A percentile compares a stretch with the other conserved stretches of the same genome.
phyloP scores from a whole-genome alignment of 2,888 invertebrate species.

The Leptura quadrifasciata region DNA sequence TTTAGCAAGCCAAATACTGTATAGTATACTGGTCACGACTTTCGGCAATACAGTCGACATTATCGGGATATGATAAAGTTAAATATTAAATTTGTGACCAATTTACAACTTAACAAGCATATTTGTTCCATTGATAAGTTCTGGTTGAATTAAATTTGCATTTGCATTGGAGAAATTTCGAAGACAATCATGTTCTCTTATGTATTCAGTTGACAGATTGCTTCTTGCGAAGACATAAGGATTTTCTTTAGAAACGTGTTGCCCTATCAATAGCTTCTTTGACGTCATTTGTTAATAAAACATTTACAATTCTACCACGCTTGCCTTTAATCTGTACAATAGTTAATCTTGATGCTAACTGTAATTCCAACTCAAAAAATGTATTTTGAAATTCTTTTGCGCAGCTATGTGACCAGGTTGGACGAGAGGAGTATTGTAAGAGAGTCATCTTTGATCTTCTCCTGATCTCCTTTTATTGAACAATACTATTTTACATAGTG shows the following conservation, averaged over 20 bases:
- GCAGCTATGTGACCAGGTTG: constrained; percentile 40
- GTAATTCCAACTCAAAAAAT: constrained; percentile 38
- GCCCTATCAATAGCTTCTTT: constrained; percentile 23
- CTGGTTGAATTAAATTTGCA: constrained; percentile 47
- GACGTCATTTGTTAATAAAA: constrained; percentile 39
- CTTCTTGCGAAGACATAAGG: constrained; percentile 50
- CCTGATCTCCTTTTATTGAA: constrained; percentile 51
- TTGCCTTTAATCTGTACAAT: constrained; percentile 32
- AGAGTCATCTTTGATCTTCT: constrained; percentile 47
- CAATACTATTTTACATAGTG: constrained; percentile 41
- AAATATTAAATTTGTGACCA: too few species aligned
- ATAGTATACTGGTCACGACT: too few species aligned
- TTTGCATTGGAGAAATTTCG: constrained; percentile 44
- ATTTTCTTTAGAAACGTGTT: constrained; percentile 39
- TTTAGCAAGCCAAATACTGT: too few species aligned
- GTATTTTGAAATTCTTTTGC: constrained; percentile 36
- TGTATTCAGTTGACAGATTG: constrained; percentile 22
- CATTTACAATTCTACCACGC: constrained; percentile 39
- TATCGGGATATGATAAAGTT: too few species aligned
- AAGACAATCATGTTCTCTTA: constrained; percentile 51
- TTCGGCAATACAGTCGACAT: too few species aligned
- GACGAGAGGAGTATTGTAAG: constrained; percentile 39
- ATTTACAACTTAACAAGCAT: too few species aligned
- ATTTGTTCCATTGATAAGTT: constrained; percentile 57
- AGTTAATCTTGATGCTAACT: constrained; percentile 38